A percentile compares a stretch with the other conserved stretches of the same genome.
These are phyloP conservation scores for Tinamus guttatus DNA, from an alignment of 2,113 vertebrate genomes.

Conservation along the genomic window DNA sequence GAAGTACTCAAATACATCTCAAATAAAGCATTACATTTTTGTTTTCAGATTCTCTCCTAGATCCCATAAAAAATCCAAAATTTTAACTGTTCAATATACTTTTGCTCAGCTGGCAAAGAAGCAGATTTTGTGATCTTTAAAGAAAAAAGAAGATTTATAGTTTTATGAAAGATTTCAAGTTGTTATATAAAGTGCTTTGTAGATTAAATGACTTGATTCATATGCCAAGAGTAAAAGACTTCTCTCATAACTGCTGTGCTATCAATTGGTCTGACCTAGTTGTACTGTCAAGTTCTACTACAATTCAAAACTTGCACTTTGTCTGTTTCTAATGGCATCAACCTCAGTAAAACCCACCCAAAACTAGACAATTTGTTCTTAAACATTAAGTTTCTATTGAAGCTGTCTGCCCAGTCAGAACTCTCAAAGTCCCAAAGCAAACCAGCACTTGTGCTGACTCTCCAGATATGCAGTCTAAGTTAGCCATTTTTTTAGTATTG, in stretches of 20 bases:
- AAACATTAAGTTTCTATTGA: not conserved
- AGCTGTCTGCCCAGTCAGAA: not conserved
- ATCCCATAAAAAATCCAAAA: not conserved
- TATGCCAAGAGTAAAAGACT: not conserved
- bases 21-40: not conserved
- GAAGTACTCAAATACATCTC: not conserved
- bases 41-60: not conserved
- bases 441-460: not conserved
- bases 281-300: not conserved
- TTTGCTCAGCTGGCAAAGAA: not conserved
- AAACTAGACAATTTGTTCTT: not conserved
- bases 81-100: not conserved
- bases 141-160: not conserved
- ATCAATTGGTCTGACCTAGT: not conserved
- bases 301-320: not conserved
- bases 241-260: not conserved
- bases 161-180: conserved; percentile 1
- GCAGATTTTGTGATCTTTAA: not conserved
- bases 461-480: not conserved
- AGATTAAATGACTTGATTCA: conserved; percentile 21
- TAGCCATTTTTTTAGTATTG: not conserved
- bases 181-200: not conserved
- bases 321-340: not conserved
- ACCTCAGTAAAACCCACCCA: not conserved
- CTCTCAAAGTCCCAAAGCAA: not conserved